Evolutionary conservation across 2,113 vertebrate genomes (phyloP), one percentile per base, ranked within the genome.

Genomic region (Pipa parva): DNA sequence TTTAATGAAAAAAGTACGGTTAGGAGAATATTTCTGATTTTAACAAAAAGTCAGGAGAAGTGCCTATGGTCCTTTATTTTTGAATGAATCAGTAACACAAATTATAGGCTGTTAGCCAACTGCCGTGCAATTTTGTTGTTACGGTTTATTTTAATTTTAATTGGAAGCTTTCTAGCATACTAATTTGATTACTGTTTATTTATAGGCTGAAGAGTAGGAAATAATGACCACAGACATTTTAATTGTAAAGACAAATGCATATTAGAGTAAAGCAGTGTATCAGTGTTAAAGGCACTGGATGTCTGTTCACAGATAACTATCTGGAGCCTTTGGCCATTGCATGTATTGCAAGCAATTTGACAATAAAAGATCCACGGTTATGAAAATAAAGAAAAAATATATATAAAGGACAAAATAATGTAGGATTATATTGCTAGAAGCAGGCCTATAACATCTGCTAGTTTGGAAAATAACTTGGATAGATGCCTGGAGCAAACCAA

Each of bases 381-480:
- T 48, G 11, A 66, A 27, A 49, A 63, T 69, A 20, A 7, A 63
- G 58, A 13, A 59, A 73, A 59, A n/a, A n/a, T n/a, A n/a, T 13
- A 73, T 63, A 54, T 46, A 26, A 7, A 26, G 17, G 54, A 17
- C 55, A 72, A 77, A 75, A 72, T 72, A 64, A 3, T 71, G 39
- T 25, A 72, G 29, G 58, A 25, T 77, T 21, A 33, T 59, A 10
- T 71, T 15, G 42, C 4, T 21, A 56, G 39, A 72, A 1, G 73
- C 52, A n/a, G 73, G 17, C n/a, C 46, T 4, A 20, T 60, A 72
- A 15, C 71, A 71, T 55, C 46, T 59, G 60, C 28, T 67, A 49
- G 18, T 57, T 74, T 26, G 5, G 59, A 54, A 74, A 72, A 63
- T 51, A 63, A 33, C 51, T 64, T 33, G 63, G 70, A 69, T 5